Percentiles rank a stretch among this genome's conserved stretches.
These are phyloP conservation scores for Chironex yamaguchii DNA, from an alignment of 30 jellyfish, hydroid and myxozoan species.

Conservation along the genomic window DNA sequence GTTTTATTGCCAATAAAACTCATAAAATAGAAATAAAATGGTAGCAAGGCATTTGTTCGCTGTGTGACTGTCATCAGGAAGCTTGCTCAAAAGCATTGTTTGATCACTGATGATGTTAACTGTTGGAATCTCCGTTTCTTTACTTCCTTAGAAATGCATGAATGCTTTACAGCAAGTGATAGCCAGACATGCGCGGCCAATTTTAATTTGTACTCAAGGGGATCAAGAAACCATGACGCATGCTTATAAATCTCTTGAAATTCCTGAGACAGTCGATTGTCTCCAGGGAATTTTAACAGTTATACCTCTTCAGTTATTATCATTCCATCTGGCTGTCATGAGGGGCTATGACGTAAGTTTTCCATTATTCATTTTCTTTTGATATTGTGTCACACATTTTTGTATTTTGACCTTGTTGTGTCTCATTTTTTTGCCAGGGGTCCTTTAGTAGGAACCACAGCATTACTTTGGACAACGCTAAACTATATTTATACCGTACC, in stretches of 20 bases:
- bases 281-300: slow-evolving; percentile 96
- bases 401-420: too few species aligned
- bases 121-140: background rate
- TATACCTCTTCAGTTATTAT: slow-evolving; percentile 92
- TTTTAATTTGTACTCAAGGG: slow-evolving; percentile 90
- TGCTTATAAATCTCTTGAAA: slow-evolving; percentile 83
- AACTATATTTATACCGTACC: too few species aligned
- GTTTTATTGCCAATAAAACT: too few species aligned
- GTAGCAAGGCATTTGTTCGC: too few species aligned
- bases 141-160: slow-evolving; percentile 92
- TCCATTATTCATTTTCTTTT: too few species aligned
- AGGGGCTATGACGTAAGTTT: slow-evolving; percentile 97
- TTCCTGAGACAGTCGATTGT: slow-evolving; percentile 97
- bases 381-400: too few species aligned
- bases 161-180: slow-evolving; percentile 97
- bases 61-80: too few species aligned
- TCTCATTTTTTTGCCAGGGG: background rate
- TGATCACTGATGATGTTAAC: too few species aligned
- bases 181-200: slow-evolving; percentile 99
- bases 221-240: slow-evolving; percentile 86
- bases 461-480: too few species aligned
- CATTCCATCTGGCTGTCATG: slow-evolving; percentile 94
- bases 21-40: too few species aligned
- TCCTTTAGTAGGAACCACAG: background rate
- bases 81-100: too few species aligned